Conservation (phyloP, 2,888 invertebrate genomes). For the Epiperipatus broadwayi region DNA sequence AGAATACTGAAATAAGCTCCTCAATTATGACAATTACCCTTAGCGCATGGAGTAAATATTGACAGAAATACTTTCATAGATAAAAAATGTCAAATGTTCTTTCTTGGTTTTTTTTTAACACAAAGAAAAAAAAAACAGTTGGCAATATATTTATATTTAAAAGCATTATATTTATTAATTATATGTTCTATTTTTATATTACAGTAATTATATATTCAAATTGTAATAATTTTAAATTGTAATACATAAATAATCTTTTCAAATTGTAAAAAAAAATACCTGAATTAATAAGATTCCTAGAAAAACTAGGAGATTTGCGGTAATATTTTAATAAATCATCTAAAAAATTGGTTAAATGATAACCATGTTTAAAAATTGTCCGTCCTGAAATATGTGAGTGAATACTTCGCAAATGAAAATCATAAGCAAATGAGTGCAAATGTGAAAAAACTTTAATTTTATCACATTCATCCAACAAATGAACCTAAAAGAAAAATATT, state of each 20-base stretch:
- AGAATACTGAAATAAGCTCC: no score
- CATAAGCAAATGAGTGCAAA: constrained; percentile 54
- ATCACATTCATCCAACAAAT: constrained; percentile 47
- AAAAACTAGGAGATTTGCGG: constrained; percentile 52
- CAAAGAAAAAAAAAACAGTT: no score
- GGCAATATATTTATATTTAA: constrained; percentile 12
- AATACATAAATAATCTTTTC: no score
- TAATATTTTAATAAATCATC: constrained; percentile 57
- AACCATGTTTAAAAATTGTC: constrained; percentile 38
- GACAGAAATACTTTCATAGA: no score
- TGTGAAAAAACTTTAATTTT: constrained; percentile 49
- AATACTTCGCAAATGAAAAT: constrained; percentile 49
- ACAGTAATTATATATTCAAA: neutral
- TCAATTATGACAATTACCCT: no score
- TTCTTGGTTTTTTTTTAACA: no score
- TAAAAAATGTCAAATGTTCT: no score
- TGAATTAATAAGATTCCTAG: constrained; percentile 47
- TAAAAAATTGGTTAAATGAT: constrained; percentile 50
- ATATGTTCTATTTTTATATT: constrained; percentile 9
- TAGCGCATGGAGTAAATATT: no score
- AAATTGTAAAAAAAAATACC: constrained; percentile 34
- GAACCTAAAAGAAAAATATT: constrained; percentile 40
- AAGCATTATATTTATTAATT: neutral
- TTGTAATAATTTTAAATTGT: constrained; percentile 8
- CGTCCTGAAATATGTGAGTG: constrained; percentile 43